Evolutionary conservation across 2,797 vertebrate species (phyloP), one percentile per base, ranked within the genome.

Genomic region (Artibeus lituratus): DNA sequence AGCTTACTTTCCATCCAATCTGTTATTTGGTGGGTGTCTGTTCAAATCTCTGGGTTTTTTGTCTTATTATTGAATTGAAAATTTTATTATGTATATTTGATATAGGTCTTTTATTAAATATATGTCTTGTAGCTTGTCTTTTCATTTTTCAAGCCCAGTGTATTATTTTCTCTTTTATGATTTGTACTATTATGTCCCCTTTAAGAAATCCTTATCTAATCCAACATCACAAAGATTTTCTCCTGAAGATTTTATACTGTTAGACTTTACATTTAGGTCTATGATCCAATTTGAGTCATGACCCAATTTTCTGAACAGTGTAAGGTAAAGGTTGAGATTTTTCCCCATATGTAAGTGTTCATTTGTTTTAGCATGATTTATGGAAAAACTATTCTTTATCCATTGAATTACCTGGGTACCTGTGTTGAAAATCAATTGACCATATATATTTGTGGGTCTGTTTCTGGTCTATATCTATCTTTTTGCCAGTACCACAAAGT

Each of bases 41-140:
- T 76, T 90, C 62, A 95, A 65, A 73, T 87, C 15, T 92, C 91
- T 57, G 8, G 10, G 26, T 29, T 83, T 94, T 39, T 87, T 92
- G 73, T 42, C 16, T 35, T 65, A n/a, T 44, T 87, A 51, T 32
- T 70, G 49, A 74, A 19, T 94, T 74, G 5, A 42, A 65, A 93
- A 74, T 35, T 62, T 85, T 29, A 87, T 91, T 87, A 49, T 21
- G 22, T 83, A 80, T 69, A 57, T 78, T 87, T 51, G 7, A 74
- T 80, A 15, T 8, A 47, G 73, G 26, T 85, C 53, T 22, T 95
- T 81, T 76, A 69, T 86, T 47, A 39, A 10, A 53, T 76, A 62
- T 89, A 85, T 87, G 24, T 77, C 59, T 87, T 91, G 2, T 83
- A 26, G 11, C 47, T 76, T 80, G 32, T 80, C 77, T 80, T 85